Evolutionary conservation across 2,797 vertebrate species (phyloP).

Genomic region (Poecilia gillii): DNA sequence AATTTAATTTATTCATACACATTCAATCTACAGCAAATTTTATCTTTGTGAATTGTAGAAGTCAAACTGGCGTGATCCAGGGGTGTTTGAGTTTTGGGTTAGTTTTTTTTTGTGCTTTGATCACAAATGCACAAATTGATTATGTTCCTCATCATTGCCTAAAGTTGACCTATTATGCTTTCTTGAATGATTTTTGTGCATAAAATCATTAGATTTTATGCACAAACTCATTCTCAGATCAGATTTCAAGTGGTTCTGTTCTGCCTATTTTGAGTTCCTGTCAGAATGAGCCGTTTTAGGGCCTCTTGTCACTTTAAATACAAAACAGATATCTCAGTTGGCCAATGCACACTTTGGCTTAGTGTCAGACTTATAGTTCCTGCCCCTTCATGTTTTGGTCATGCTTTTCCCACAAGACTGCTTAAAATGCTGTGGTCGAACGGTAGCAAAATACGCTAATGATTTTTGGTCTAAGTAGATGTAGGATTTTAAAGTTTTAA

Average conservation of each 20-base stretch:
- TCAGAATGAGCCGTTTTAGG: too few species aligned
- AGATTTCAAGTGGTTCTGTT: too few species aligned
- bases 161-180: too few species aligned
- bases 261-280: too few species aligned
- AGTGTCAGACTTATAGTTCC: background rate
- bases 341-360: background rate
- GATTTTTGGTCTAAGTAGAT: background rate
- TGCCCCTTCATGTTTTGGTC: background rate
- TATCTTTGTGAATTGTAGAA: background rate
- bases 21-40: background rate
- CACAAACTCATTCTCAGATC: too few species aligned
- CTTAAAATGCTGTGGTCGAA: background rate
- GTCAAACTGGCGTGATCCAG: background rate
- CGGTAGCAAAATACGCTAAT: background rate
- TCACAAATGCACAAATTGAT: background rate
- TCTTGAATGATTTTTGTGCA: too few species aligned
- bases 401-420: conserved; percentile 8
- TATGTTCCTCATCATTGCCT: too few species aligned
- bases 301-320: too few species aligned
- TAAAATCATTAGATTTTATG: too few species aligned
- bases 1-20: background rate
- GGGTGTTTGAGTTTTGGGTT: background rate
- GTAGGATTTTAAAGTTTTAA: background rate
- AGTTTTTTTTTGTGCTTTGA: background rate
- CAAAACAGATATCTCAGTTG: background rate